phyloP scores from a whole-genome alignment of 2,888 invertebrate species.

The Cancer borealis region DNA sequence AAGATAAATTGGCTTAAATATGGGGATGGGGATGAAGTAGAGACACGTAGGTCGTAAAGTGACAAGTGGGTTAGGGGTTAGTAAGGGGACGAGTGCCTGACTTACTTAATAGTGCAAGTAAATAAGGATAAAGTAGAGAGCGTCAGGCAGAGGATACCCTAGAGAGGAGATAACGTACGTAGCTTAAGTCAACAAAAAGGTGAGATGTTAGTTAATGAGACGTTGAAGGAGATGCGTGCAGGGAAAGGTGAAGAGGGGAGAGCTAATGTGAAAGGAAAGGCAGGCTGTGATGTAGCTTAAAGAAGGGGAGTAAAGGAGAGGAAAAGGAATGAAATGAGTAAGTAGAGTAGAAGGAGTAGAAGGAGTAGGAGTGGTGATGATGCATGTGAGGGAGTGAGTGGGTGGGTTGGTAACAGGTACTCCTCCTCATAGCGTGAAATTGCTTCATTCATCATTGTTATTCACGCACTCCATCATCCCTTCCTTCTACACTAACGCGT shows the following conservation, averaged over 20 bases:
- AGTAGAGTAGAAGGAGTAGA: neutral
- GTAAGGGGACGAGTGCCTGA: neutral
- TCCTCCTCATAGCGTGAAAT: neutral
- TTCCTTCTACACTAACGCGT: neutral
- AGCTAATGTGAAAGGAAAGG: no score
- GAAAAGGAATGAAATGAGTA: neutral
- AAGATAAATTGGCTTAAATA: neutral
- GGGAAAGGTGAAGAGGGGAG: no score
- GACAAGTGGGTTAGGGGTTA: neutral
- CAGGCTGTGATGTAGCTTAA: no score
- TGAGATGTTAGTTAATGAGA: neutral
- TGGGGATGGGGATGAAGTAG: neutral
- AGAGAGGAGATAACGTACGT: neutral
- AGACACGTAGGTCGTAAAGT: neutral
- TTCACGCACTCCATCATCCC: neutral
- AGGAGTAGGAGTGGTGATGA: neutral
- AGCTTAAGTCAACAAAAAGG: neutral
- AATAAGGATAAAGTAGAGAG: neutral
- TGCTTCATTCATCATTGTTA: constrained; percentile 1
- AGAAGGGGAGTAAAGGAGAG: neutral
- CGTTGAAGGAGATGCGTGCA: no score
- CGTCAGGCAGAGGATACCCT: neutral
- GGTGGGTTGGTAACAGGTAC: neutral
- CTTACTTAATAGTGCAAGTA: neutral
- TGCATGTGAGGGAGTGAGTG: neutral